Percentiles rank a stretch among this genome's conserved stretches.
Evolutionary conservation across 2,888 invertebrate genomes (phyloP).

Genomic region (Lasioglossum villosulum): DNA sequence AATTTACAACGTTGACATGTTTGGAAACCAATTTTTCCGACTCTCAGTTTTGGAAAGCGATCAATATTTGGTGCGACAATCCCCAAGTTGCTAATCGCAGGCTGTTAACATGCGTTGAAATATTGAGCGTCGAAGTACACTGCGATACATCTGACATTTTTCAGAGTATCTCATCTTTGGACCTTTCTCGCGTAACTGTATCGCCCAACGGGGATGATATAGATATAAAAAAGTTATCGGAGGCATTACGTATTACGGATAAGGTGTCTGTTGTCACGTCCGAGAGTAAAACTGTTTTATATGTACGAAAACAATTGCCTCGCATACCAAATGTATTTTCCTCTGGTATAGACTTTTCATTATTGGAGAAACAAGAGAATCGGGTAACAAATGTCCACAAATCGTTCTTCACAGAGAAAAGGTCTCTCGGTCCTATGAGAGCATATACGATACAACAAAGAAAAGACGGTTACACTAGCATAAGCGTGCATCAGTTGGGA

Average conservation of each 20-base stretch:
- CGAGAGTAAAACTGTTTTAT: constrained; percentile 78
- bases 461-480: constrained; percentile 57
- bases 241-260: constrained; percentile 77
- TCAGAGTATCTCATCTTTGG: constrained; percentile 44
- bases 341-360: constrained; percentile 81
- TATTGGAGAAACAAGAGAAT: constrained; percentile 82
- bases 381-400: constrained; percentile 85
- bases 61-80: constrained; percentile 88
- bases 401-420: constrained; percentile 80
- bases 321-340: constrained; percentile 82
- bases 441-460: constrained; percentile 73
- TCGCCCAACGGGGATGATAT: background rate
- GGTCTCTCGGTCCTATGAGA: constrained; percentile 83
- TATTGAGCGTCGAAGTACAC: constrained; percentile 65
- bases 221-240: constrained; percentile 69
- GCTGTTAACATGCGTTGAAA: constrained; percentile 86
- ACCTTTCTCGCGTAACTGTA: background rate
- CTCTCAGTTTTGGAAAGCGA: constrained; percentile 88
- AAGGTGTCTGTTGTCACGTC: constrained; percentile 54
- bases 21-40: constrained; percentile 72
- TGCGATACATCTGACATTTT: constrained; percentile 79
- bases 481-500: constrained; percentile 48
- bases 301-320: constrained; percentile 84
- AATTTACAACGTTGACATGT: constrained; percentile 65
- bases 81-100: constrained; percentile 91